phyloP scores from a whole-genome alignment of 2,888 invertebrate species.

The Nematopogon swammerdamellus region DNA sequence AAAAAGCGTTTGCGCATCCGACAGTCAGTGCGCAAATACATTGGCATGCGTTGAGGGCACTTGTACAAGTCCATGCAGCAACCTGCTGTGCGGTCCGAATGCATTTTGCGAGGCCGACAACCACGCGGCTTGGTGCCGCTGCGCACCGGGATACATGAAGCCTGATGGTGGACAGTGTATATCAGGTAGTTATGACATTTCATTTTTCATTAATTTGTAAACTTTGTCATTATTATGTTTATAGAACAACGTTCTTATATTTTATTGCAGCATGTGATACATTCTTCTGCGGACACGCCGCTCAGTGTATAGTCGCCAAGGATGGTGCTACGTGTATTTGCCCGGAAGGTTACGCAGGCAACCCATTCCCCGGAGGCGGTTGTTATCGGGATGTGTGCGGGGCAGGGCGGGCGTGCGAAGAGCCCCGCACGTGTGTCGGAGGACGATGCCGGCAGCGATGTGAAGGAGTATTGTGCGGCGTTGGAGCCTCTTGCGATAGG shows the following conservation, averaged over 20 bases:
- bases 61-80: constrained; percentile 79
- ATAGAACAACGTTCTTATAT: too few species aligned
- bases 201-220: constrained; percentile 2
- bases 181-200: constrained; percentile 57
- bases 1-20: constrained; percentile 65
- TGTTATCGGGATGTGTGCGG: constrained; percentile 83
- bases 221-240: too few species aligned
- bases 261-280: constrained; percentile 66
- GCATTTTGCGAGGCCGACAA: constrained; percentile 86
- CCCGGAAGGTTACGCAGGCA: constrained; percentile 80
- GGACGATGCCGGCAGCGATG: constrained; percentile 88
- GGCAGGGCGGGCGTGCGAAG: constrained; percentile 69
- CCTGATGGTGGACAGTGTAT: constrained; percentile 78
- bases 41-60: constrained; percentile 74
- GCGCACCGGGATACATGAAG: constrained; percentile 78
- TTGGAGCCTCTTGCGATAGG: constrained; percentile 83
- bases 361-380: constrained; percentile 88
- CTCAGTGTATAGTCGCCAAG: constrained; percentile 81
- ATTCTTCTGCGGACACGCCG: constrained; percentile 76
- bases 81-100: constrained; percentile 76
- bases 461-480: constrained; percentile 81
- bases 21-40: constrained; percentile 78
- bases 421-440: constrained; percentile 78
- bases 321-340: constrained; percentile 87
- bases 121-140: constrained; percentile 87